Percentiles rank a stretch among this genome's conserved stretches.
These are phyloP conservation scores for Mactromeris polynyma DNA, from an alignment of 2,888 invertebrate genomes.

Conservation along the genomic window DNA sequence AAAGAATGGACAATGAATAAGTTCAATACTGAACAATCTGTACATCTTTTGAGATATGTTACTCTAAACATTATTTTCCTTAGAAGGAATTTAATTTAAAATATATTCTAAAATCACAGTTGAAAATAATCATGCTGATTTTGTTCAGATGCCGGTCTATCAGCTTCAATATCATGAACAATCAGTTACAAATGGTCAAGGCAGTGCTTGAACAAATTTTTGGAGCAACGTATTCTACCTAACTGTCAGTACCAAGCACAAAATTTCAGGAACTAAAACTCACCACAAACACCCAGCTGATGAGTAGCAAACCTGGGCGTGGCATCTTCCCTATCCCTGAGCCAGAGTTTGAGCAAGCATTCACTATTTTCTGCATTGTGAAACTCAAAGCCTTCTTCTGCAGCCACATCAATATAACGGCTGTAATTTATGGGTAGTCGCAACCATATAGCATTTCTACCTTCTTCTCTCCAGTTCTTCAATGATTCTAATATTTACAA, in stretches of 20 bases:
- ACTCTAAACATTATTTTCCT: too few relatives aligned
- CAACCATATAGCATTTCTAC: constrained; percentile 80
- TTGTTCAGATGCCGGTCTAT: too few relatives aligned
- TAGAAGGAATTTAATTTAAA: too few relatives aligned
- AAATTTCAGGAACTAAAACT: background rate
- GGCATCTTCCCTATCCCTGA: constrained; percentile 69
- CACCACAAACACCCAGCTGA: constrained; percentile 86
- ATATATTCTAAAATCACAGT: too few relatives aligned
- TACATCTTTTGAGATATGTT: too few relatives aligned
- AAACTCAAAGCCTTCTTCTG: constrained; percentile 81
- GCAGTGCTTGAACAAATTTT: too few relatives aligned
- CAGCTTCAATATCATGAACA: background rate
- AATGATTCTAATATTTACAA: constrained; percentile 71
- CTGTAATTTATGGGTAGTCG: constrained; percentile 79
- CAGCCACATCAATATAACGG: constrained; percentile 77
- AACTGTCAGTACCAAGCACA: too few relatives aligned
- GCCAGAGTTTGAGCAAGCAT: constrained; percentile 82
- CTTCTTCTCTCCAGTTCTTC: constrained; percentile 74
- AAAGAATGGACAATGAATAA: too few relatives aligned
- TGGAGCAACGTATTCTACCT: too few relatives aligned
- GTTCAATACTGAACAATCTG: too few relatives aligned
- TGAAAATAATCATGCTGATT: too few relatives aligned
- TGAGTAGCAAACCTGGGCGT: constrained; percentile 85
- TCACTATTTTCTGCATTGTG: constrained; percentile 84
- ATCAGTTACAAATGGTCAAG: too few relatives aligned